These are phyloP conservation scores for Ornithoptera alexandrae DNA, from an alignment of 2,888 invertebrate species.

Conservation along the genomic window DNA sequence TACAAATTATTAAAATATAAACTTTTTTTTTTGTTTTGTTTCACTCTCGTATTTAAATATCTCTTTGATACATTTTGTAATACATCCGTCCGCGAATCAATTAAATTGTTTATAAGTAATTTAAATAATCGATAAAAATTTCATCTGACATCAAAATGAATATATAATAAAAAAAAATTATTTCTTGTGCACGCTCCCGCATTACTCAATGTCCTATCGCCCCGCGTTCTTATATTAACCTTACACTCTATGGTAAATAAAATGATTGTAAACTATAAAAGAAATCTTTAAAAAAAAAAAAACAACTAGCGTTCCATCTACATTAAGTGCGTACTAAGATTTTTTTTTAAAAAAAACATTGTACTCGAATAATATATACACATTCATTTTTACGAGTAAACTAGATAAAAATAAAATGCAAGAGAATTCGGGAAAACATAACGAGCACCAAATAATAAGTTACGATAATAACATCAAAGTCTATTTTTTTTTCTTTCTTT, in stretches of 20 bases:
- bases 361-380: conserved; percentile 38
- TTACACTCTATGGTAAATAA: conserved; percentile 52
- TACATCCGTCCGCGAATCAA: conserved; percentile 37
- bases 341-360: conserved; percentile 32
- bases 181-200: conserved; percentile 52
- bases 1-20: conserved; percentile 50
- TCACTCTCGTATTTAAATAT: conserved; percentile 40
- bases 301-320: conserved; percentile 41
- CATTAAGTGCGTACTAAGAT: conserved; percentile 38
- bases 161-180: conserved; percentile 33
- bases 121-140: conserved; percentile 26
- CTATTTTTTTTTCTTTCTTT: conserved; percentile 22
- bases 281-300: conserved; percentile 33
- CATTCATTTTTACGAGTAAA: conserved; percentile 28
- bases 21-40: conserved; percentile 37
- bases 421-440: conserved; percentile 41
- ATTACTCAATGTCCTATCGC: conserved; percentile 47
- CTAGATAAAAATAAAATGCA: conserved; percentile 39
- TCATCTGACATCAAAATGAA: conserved; percentile 27
- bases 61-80: conserved; percentile 33
- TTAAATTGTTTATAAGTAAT: conserved; percentile 33
- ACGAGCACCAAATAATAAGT: conserved; percentile 53
- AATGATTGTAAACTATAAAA: conserved; percentile 38
- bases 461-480: conserved; percentile 32
- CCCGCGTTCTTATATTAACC: conserved; percentile 48